A percentile compares a stretch with the other conserved stretches of the same genome.
Conservation (phyloP, 2,888 invertebrate species). For the Nymphalis polychloros region DNA sequence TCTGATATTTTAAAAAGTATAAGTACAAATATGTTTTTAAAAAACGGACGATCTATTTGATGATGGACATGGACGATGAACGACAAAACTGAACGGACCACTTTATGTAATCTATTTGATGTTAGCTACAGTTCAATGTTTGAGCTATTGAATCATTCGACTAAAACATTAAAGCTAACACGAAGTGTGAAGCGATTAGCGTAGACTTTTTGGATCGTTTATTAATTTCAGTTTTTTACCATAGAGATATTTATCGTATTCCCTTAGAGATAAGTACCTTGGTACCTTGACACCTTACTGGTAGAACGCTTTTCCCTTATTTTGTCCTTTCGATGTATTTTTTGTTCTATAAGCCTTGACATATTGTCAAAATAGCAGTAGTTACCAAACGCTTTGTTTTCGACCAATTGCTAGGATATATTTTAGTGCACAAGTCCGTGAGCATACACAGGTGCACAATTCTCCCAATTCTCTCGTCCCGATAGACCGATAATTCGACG, state of each 20-base stretch:
- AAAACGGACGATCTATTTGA: slow-evolving; percentile 19
- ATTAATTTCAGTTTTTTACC: slow-evolving; percentile 66
- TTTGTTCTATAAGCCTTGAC: too few species aligned
- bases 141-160: slow-evolving; percentile 50
- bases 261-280: too few species aligned
- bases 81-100: slow-evolving; percentile 37
- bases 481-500: too few species aligned
- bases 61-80: too few species aligned
- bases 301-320: too few species aligned
- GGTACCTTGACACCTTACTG: slow-evolving; percentile 51
- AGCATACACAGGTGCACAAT: too few species aligned
- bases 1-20: slow-evolving; percentile 1
- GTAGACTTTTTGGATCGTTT: slow-evolving; percentile 72
- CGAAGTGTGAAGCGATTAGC: slow-evolving; percentile 73
- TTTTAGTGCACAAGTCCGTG: too few species aligned
- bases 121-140: slow-evolving; percentile 47
- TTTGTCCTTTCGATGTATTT: too few species aligned
- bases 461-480: too few species aligned
- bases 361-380: background rate
- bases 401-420: too few species aligned
- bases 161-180: slow-evolving; percentile 68
- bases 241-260: slow-evolving; percentile 29
- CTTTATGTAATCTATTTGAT: slow-evolving; percentile 39
- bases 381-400: background rate
- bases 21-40: slow-evolving; percentile 24